phyloP scores from a whole-genome alignment of 2,797 vertebrate species.

The Danio jaintianensis region DNA sequence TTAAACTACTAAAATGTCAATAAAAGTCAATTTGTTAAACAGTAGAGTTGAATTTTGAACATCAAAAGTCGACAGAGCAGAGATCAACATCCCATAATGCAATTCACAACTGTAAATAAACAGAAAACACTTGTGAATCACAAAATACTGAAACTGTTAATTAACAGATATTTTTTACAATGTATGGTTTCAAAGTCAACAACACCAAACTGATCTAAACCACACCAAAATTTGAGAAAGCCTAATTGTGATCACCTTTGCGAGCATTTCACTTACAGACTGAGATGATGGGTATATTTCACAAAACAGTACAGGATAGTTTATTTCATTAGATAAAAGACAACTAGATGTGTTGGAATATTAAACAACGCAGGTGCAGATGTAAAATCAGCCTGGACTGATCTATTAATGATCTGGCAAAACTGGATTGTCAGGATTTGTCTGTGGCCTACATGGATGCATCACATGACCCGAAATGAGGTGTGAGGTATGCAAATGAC shows the following conservation, averaged over 20 bases:
- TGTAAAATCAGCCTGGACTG: background rate
- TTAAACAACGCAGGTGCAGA: background rate
- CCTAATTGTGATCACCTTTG: background rate
- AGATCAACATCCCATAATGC: too few relatives aligned
- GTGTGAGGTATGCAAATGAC: slow-evolving; percentile 60
- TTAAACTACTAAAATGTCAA: too few relatives aligned
- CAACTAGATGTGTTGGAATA: background rate
- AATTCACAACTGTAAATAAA: too few relatives aligned
- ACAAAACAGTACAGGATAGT: background rate
- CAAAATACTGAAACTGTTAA: too few relatives aligned
- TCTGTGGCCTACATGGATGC: slow-evolving; percentile 3
- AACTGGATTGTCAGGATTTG: slow-evolving; percentile 13
- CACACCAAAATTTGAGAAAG: background rate
- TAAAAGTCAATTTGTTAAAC: too few relatives aligned
- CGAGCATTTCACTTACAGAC: background rate
- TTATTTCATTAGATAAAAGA: background rate
- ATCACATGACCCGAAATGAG: background rate
- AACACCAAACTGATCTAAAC: background rate
- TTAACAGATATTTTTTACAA: too few relatives aligned
- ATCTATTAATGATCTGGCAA: background rate
- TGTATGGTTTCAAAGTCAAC: too few relatives aligned
- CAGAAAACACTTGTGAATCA: too few relatives aligned
- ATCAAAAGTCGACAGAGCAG: too few relatives aligned
- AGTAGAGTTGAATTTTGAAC: too few relatives aligned
- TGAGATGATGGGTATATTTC: background rate